Percentiles rank a stretch among this genome's conserved stretches.
Evolutionary conservation across 2,113 vertebrate species (phyloP).

Genomic region (Arvicanthis niloticus): DNA sequence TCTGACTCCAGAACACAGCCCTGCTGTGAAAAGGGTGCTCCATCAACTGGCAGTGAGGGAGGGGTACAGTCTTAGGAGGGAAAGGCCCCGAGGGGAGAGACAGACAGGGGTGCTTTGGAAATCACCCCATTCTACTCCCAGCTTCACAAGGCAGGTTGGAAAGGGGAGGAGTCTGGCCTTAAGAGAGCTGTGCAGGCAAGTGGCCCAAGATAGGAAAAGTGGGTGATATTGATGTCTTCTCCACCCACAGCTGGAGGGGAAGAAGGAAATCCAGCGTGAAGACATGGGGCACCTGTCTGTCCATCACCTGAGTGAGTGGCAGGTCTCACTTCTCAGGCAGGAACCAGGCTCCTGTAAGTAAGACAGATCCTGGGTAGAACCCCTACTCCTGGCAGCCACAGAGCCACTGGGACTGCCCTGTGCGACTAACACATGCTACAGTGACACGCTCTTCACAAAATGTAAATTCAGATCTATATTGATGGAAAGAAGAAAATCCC

Average conservation of each 20-base stretch:
- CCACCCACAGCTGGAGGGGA: not conserved
- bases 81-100: not conserved
- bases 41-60: accelerated
- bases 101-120: not conserved
- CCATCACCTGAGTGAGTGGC: not conserved
- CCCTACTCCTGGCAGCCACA: accelerated
- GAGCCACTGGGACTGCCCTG: not conserved
- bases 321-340: not conserved
- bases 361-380: not conserved
- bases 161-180: not conserved
- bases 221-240: not conserved
- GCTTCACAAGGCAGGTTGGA: not conserved
- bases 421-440: not conserved
- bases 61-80: not conserved
- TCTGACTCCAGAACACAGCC: not conserved
- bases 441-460: not conserved
- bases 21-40: accelerated
- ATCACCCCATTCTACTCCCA: accelerated
- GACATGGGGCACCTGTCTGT: not conserved
- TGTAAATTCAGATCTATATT: not conserved
- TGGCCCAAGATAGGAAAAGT: not conserved
- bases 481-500: not conserved
- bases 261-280: slow-evolving; percentile 36
- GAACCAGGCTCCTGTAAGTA: not conserved
- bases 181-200: not conserved